These are phyloP conservation scores for Bubo blakistoni DNA, from an alignment of 2,113 vertebrate species.

Conservation along the genomic window DNA sequence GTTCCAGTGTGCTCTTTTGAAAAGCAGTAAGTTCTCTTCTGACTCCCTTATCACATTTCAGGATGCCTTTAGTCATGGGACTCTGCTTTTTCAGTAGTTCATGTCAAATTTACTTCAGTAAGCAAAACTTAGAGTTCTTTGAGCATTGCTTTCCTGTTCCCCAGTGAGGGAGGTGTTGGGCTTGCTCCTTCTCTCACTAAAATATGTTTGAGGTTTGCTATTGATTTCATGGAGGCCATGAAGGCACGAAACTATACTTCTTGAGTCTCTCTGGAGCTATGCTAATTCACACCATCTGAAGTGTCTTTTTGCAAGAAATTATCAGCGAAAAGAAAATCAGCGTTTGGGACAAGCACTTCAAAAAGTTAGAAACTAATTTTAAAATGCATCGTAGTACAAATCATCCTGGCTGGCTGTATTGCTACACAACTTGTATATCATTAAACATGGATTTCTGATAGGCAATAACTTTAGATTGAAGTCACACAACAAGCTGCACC, in stretches of 20 bases:
- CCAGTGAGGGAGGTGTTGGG: background rate
- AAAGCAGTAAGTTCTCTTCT: slow-evolving; percentile 49
- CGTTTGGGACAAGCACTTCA: background rate
- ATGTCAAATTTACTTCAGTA: slow-evolving; percentile 43
- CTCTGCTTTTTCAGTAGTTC: slow-evolving; percentile 55
- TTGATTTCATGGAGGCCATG: background rate
- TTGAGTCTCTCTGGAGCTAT: background rate
- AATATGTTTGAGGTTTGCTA: background rate
- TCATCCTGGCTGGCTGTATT: background rate
- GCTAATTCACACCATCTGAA: slow-evolving; percentile 19
- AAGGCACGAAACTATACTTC: background rate
- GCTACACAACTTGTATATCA: background rate
- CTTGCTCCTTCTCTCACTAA: background rate
- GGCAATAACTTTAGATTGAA: background rate
- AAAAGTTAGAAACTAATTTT: background rate
- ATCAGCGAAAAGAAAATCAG: background rate
- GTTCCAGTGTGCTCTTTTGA: slow-evolving; percentile 40
- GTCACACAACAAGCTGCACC: background rate
- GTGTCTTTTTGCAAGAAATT: background rate
- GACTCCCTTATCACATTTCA: slow-evolving; percentile 59
- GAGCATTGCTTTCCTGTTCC: background rate
- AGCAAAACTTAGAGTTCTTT: slow-evolving; percentile 9
- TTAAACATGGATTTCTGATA: background rate
- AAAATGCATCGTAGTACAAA: background rate
- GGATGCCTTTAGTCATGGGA: slow-evolving; percentile 55